phyloP scores from a whole-genome alignment of 2,797 vertebrate genomes.

The Synaphobranchus kaupii region DNA sequence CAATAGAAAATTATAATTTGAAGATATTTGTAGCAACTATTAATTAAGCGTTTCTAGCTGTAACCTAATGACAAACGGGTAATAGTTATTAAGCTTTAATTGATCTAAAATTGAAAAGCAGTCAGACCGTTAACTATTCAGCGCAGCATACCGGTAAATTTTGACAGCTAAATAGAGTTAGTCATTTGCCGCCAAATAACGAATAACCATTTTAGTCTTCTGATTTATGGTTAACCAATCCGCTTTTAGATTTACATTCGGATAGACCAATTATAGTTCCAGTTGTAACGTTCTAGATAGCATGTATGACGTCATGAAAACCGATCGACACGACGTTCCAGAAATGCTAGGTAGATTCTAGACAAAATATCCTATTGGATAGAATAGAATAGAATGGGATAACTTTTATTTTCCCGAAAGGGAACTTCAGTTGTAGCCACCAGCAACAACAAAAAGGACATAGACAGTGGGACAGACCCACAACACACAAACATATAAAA shows the following conservation, averaged over 20 bases:
- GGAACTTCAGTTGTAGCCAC: too few species aligned
- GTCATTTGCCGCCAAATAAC: neutral
- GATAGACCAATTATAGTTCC: neutral
- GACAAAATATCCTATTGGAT: neutral
- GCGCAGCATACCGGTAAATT: neutral
- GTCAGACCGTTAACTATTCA: neutral
- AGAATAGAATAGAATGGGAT: too few species aligned
- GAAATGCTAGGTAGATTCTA: neutral
- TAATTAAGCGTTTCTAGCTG: neutral
- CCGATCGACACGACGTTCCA: neutral
- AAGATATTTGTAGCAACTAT: neutral
- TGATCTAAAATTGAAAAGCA: neutral
- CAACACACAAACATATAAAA: too few species aligned
- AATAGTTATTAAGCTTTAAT: neutral
- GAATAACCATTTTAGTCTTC: neutral
- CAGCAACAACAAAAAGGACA: too few species aligned
- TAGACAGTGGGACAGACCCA: too few species aligned
- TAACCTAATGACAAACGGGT: neutral
- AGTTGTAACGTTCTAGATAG: neutral
- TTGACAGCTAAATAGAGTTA: neutral
- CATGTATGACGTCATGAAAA: neutral
- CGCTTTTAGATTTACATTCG: neutral
- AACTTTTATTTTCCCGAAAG: too few species aligned
- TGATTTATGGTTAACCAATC: neutral
- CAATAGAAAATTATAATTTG: neutral